A percentile compares a stretch with the other conserved stretches of the same genome.
Conservation (phyloP, 1,140 invertebrate species). For the Plutomurus gul region DNA sequence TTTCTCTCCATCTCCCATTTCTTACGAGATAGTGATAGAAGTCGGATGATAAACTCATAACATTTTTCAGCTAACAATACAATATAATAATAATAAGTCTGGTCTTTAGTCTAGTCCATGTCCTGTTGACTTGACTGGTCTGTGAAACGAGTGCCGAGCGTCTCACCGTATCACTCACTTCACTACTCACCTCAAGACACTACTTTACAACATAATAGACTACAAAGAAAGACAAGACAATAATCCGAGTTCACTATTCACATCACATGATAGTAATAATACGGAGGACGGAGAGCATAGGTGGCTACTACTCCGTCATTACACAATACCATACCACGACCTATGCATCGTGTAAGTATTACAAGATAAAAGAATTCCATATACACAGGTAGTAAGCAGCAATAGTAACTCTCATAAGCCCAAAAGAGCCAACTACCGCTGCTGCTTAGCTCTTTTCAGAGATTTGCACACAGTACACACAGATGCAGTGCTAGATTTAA, state of each 20-base stretch:
- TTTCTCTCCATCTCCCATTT: neutral
- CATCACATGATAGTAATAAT: neutral
- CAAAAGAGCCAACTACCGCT: neutral
- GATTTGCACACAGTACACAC: neutral
- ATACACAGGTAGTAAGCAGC: neutral
- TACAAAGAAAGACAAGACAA: neutral
- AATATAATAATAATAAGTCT: neutral
- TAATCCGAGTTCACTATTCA: neutral
- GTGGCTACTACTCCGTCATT: neutral
- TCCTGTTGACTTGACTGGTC: neutral
- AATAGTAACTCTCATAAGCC: neutral
- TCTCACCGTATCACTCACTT: neutral
- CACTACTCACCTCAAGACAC: neutral
- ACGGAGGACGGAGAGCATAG: neutral
- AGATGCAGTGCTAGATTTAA: conserved; percentile 4
- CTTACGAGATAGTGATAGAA: conserved; percentile 3
- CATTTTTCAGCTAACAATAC: conserved; percentile 23
- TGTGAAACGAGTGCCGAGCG: neutral
- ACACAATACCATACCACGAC: neutral
- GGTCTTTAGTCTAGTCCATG: neutral
- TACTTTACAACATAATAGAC: neutral
- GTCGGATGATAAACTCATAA: conserved; percentile 6
- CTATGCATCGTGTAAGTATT: neutral
- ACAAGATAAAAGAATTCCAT: neutral
- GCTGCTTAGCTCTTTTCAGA: no score